Conservation (phyloP, 2,113 vertebrate genomes). For the Pithys albifrons region DNA sequence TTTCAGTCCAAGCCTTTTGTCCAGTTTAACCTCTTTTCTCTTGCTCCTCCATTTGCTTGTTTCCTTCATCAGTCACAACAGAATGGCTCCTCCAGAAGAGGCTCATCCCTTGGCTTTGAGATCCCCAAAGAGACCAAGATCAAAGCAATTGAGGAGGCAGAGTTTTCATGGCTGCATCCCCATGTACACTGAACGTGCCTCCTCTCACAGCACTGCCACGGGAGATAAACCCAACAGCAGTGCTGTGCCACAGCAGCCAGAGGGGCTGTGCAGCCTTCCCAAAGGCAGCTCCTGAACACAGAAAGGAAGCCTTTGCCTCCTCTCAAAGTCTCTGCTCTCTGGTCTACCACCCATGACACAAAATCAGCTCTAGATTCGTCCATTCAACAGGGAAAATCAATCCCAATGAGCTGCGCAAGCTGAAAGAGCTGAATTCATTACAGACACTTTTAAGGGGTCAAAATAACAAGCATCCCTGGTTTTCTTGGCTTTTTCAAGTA, state of each 20-base stretch:
- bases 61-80: constrained; percentile 23
- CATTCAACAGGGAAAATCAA: background rate
- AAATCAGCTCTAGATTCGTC: background rate
- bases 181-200: background rate
- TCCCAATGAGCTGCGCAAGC: background rate
- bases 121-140: background rate
- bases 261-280: background rate
- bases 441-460: background rate
- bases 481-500: background rate
- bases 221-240: background rate
- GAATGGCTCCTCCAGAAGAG: constrained; percentile 32
- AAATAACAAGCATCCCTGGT: background rate
- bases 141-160: background rate
- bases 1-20: constrained; percentile 58
- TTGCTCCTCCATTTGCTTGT: constrained; percentile 5
- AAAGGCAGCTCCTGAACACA: background rate
- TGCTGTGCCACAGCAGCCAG: background rate
- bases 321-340: background rate
- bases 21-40: constrained; percentile 55
- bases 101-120: constrained; percentile 28
- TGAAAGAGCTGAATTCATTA: background rate
- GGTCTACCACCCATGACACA: background rate
- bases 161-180: background rate
- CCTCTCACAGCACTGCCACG: background rate
- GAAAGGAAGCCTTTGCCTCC: background rate